phyloP scores from a whole-genome alignment of 2,797 vertebrate species.

The Sebastes aleutianus region DNA sequence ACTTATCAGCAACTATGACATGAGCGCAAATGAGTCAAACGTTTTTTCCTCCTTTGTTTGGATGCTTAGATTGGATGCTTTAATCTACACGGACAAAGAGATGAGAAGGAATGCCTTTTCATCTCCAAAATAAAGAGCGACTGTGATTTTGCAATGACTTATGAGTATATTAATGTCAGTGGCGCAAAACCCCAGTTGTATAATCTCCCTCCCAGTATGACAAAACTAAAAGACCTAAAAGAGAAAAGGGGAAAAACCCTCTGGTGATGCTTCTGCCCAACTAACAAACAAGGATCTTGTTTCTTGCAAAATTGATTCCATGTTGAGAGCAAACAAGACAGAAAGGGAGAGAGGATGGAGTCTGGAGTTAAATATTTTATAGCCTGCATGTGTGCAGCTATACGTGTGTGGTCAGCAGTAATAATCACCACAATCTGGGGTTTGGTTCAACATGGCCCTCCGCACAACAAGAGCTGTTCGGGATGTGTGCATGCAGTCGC shows the following conservation, averaged over 20 bases:
- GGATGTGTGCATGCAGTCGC: constrained; percentile 45
- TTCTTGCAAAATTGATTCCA: constrained; percentile 75
- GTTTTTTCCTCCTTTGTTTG: constrained; percentile 33
- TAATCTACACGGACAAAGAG: constrained; percentile 41
- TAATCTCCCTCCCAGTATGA: constrained; percentile 50
- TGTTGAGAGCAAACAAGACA: constrained; percentile 62
- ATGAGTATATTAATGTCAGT: constrained; percentile 61
- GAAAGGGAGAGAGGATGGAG: constrained; percentile 46
- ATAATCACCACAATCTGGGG: constrained; percentile 70
- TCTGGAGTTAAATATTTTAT: constrained; percentile 65
- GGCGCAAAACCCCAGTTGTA: constrained; percentile 48
- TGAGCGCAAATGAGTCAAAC: constrained; percentile 33
- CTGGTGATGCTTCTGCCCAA: constrained; percentile 64
- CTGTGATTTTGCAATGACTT: constrained; percentile 56
- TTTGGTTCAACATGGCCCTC: constrained; percentile 51
- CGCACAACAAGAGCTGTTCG: constrained; percentile 37
- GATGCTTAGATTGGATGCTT: constrained; percentile 27
- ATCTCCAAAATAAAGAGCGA: constrained; percentile 52
- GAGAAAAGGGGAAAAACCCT: constrained; percentile 45
- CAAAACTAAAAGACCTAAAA: constrained; percentile 46
- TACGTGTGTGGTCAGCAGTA: constrained; percentile 74
- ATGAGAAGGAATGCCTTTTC: constrained; percentile 40
- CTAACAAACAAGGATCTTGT: constrained; percentile 70
- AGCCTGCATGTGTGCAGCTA: constrained; percentile 70
- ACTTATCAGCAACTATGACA: constrained; percentile 54